phyloP scores from a whole-genome alignment of 2,888 invertebrate genomes.

The Muschampia plurimacula region DNA sequence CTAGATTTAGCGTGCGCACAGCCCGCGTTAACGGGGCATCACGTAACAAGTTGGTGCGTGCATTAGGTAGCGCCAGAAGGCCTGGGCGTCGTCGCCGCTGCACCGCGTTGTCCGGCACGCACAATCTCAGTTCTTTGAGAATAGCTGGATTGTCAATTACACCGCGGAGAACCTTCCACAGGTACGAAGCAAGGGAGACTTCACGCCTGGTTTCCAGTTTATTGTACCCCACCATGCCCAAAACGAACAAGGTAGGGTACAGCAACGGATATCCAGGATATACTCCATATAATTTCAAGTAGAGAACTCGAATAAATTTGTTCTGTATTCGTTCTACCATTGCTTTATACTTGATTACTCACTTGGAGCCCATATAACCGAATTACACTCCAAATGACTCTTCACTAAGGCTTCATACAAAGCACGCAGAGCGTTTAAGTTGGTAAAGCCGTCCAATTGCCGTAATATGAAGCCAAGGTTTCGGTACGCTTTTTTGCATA shows the following conservation, averaged over 20 bases:
- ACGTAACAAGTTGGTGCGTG: background rate
- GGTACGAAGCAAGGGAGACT: slow-evolving; percentile 4
- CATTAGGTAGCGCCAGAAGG: background rate
- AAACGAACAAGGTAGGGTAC: slow-evolving; percentile 1
- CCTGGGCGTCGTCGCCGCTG: background rate
- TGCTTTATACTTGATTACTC: too few relatives aligned
- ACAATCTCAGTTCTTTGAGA: background rate
- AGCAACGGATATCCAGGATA: background rate
- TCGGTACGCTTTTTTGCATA: too few relatives aligned
- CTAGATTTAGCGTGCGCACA: background rate
- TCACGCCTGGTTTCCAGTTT: background rate
- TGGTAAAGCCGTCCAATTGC: too few relatives aligned
- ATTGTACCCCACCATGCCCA: background rate
- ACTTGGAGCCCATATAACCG: too few relatives aligned
- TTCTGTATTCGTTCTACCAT: too few relatives aligned
- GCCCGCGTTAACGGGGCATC: background rate
- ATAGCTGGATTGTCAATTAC: background rate
- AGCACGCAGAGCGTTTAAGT: too few relatives aligned
- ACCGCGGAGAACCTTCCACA: background rate
- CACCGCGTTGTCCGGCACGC: background rate
- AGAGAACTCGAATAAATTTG: too few relatives aligned
- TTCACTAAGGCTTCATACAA: too few relatives aligned
- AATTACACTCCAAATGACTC: too few relatives aligned
- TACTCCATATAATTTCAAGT: background rate
- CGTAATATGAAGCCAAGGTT: too few relatives aligned